phyloP scores from a whole-genome alignment of 2,888 invertebrate genomes.

The Buathra laborator region DNA sequence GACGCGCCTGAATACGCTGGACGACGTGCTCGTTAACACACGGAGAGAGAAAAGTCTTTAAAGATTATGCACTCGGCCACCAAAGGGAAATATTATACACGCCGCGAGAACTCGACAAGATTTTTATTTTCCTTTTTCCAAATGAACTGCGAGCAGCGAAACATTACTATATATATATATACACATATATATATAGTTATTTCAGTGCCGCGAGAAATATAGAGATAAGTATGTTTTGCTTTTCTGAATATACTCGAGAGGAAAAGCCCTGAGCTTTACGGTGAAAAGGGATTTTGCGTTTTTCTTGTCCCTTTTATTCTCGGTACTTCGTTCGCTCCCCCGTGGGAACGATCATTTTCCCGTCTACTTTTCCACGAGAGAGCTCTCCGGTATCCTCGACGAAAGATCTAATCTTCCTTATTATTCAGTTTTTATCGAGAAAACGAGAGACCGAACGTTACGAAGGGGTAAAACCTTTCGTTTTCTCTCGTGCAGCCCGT shows the following conservation, averaged over 20 bases:
- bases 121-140: neutral
- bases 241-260: slow-evolving; percentile 22
- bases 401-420: slow-evolving; percentile 64
- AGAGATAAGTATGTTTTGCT: slow-evolving; percentile 21
- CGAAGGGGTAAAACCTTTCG: slow-evolving; percentile 42
- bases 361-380: slow-evolving; percentile 49
- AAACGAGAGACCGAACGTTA: slow-evolving; percentile 27
- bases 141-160: neutral
- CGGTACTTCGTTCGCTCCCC: slow-evolving; percentile 19
- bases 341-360: slow-evolving; percentile 55
- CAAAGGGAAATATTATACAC: neutral
- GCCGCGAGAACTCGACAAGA: neutral
- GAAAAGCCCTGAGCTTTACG: slow-evolving; percentile 1
- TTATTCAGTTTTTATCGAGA: slow-evolving; percentile 58
- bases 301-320: slow-evolving; percentile 26
- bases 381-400: slow-evolving; percentile 40
- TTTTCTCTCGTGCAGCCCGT: slow-evolving; percentile 39
- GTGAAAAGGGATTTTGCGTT: slow-evolving; percentile 3
- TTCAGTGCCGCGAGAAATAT: slow-evolving; percentile 4
- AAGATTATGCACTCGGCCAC: neutral
- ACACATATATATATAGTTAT: slow-evolving; percentile 6
- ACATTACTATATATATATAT: neutral
- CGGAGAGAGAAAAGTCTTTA: neutral
- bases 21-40: slow-evolving; percentile 41
- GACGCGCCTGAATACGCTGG: slow-evolving; percentile 39